phyloP scores from a whole-genome alignment of 2,113 vertebrate genomes.

The Cynopterus brachyotis region DNA sequence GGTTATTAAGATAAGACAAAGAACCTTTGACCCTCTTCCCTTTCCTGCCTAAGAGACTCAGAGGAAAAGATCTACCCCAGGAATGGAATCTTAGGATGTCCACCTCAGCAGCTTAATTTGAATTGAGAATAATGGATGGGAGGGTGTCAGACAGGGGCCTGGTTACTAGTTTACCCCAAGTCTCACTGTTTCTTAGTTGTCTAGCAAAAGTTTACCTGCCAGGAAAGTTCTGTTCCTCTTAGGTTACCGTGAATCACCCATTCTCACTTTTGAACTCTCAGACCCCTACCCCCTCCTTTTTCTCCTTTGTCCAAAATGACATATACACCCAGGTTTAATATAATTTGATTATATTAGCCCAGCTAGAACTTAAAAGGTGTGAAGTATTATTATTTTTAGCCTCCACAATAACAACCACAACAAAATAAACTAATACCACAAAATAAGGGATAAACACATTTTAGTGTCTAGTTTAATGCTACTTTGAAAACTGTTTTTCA shows the following conservation, averaged over 20 bases:
- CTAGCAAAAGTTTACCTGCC: not conserved
- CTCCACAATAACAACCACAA: not conserved
- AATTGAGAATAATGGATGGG: not conserved
- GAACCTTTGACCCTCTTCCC: not conserved
- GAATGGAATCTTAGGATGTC: not conserved
- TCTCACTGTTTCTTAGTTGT: not conserved
- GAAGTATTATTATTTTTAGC: not conserved
- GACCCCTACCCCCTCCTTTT: not conserved
- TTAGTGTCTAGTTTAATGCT: not conserved
- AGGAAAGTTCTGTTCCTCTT: not conserved
- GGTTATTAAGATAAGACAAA: not conserved
- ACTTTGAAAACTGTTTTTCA: not conserved
- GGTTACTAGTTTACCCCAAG: not conserved
- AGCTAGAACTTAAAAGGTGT: not conserved
- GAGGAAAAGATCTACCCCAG: not conserved
- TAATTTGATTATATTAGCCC: not conserved
- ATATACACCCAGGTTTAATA: not conserved
- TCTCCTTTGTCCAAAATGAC: not conserved
- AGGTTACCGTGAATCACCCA: not conserved
- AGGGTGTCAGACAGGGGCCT: not conserved
- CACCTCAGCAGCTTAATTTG: not conserved
- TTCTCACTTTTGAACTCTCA: not conserved
- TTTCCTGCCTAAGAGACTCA: not conserved
- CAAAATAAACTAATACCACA: not conserved
- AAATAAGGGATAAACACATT: not conserved